Percentiles rank a stretch among this genome's conserved stretches.
These are phyloP conservation scores for Delphinapterus leucas DNA, from an alignment of 2,113 vertebrate genomes.

Conservation along the genomic window DNA sequence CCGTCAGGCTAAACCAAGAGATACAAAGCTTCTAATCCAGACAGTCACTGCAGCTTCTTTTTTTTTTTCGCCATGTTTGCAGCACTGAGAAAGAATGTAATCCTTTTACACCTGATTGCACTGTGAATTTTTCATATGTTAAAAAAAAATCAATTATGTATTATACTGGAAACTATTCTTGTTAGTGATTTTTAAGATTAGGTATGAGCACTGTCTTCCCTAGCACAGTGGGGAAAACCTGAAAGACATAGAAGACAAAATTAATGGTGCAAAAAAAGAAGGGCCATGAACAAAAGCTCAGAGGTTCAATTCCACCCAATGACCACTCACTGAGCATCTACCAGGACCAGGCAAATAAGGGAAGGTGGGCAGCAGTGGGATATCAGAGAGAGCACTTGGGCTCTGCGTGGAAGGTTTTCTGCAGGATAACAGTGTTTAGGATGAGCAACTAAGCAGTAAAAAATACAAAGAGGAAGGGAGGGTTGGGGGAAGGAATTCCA, in stretches of 20 bases:
- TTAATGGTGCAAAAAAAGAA: not conserved
- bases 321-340: not conserved
- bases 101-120: not conserved
- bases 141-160: not conserved
- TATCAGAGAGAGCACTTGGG: not conserved
- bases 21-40: not conserved
- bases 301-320: not conserved
- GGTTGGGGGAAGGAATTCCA: not conserved
- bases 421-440: not conserved
- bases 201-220: not conserved
- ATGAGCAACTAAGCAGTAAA: not conserved
- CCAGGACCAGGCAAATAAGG: not conserved
- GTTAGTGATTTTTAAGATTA: not conserved
- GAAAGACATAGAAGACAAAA: not conserved
- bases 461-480: not conserved
- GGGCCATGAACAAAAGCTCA: not conserved
- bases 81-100: not conserved
- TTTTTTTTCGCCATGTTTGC: no score
- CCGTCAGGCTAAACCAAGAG: not conserved
- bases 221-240: not conserved
- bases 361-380: fast-evolving
- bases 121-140: not conserved
- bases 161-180: not conserved
- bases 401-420: not conserved
- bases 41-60: not conserved